These are phyloP conservation scores for Hydraecia micacea DNA, from an alignment of 2,888 invertebrate genomes.

Conservation along the genomic window DNA sequence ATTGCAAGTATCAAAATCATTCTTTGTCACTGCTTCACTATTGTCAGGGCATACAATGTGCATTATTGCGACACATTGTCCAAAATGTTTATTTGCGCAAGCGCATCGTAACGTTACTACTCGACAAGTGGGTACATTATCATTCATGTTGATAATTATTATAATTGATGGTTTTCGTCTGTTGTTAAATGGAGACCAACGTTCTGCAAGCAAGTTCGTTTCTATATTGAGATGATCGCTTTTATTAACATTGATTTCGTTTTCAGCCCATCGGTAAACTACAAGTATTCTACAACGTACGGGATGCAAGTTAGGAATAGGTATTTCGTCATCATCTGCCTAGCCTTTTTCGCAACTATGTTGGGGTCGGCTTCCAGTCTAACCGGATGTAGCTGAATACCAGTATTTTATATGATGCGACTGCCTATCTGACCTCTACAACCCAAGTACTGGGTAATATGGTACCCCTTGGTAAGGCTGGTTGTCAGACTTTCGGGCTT, in stretches of 20 bases:
- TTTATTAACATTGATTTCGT: background rate
- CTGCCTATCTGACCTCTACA: no score
- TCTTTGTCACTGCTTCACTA: slow-evolving; percentile 52
- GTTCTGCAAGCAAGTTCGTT: background rate
- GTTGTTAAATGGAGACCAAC: background rate
- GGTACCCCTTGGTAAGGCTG: no score
- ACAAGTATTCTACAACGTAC: background rate
- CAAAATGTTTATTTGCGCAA: slow-evolving; percentile 81
- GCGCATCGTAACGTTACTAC: slow-evolving; percentile 73
- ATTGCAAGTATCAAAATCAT: slow-evolving; percentile 74
- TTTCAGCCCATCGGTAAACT: background rate
- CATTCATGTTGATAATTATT: slow-evolving; percentile 20
- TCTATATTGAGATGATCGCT: background rate
- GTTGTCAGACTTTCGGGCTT: no score
- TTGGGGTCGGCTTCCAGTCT: no score
- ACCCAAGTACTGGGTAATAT: no score
- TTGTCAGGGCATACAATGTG: slow-evolving; percentile 82
- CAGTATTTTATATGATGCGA: no score
- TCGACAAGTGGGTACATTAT: slow-evolving; percentile 67
- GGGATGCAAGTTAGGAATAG: background rate
- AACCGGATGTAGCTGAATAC: no score
- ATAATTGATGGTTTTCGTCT: slow-evolving; percentile 17
- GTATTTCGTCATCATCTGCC: background rate
- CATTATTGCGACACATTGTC: slow-evolving; percentile 83
- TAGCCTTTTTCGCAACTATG: no score